Evolutionary conservation across 2,113 vertebrate species (phyloP).

Genomic region (Oxyruncus cristatus): DNA sequence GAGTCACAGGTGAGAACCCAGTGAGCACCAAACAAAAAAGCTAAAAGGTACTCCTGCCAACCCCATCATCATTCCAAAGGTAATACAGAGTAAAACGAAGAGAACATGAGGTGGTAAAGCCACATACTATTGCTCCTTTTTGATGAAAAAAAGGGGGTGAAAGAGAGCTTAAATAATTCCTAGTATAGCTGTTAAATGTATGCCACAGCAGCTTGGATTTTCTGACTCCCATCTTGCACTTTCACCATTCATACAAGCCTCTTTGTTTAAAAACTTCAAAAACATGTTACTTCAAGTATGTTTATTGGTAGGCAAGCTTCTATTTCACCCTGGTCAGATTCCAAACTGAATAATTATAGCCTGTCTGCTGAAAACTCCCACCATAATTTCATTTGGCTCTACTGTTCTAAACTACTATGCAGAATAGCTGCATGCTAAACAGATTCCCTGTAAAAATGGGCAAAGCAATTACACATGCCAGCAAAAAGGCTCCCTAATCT

Average conservation of each 20-base stretch:
- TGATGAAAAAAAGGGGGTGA: not conserved
- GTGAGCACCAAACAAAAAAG: not conserved
- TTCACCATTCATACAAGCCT: not conserved
- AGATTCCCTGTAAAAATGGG: not conserved
- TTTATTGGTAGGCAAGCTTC: constrained; percentile 54
- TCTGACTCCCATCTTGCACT: not conserved
- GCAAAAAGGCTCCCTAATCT: not conserved
- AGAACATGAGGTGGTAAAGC: not conserved
- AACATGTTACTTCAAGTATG: constrained; percentile 33
- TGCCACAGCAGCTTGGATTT: not conserved
- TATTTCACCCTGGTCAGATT: constrained; percentile 61
- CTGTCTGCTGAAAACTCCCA: constrained; percentile 53
- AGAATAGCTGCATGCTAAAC: not conserved
- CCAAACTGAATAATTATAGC: constrained; percentile 63
- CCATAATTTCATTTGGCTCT: constrained; percentile 43
- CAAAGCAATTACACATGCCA: not conserved
- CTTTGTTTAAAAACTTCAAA: constrained; percentile 49
- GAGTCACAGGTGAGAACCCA: not conserved
- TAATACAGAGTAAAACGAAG: not conserved
- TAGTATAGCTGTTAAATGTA: not conserved
- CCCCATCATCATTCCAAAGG: not conserved
- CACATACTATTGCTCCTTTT: not conserved
- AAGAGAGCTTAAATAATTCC: not conserved
- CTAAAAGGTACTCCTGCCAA: not conserved
- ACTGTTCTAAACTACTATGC: not conserved